Evolutionary conservation across 2,113 vertebrate genomes (phyloP), one percentile per base, ranked within the genome.

Genomic region (Nicator chloris): DNA sequence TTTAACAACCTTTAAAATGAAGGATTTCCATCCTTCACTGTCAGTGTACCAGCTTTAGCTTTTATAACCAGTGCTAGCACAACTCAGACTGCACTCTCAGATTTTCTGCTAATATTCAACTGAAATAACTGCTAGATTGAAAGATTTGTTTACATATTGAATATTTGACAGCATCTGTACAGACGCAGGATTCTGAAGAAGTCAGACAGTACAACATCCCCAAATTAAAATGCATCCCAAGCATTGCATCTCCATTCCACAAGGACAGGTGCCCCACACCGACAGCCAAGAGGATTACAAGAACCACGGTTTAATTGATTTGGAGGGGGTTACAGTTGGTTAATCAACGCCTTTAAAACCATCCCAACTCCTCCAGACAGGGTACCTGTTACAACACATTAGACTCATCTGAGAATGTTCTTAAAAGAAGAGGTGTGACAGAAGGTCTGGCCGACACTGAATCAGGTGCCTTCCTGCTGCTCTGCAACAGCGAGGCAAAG

Each of bases 371-470:
- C 96, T 97, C 94, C 10, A 18, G 93, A 95, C 95, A 97, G 93
- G 98, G 98, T 99, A 99, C 99, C 99, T 99, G 99, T 98, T 99
- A 99, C 96, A 98, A 97, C 97, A 99, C 96, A 98, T 98, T 99
- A 99, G 99, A 99, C 94, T 99, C 99, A 92, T 99, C 99, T 99
- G 99, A 99, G 99, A 99, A 99, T 35, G 99, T 99, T 99, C 99
- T 98, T 98, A 99, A 99, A 98, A 99, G 99, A 97, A 99, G 99
- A 96, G 99, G 99, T 98, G 98, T 98, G 98, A 98, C 98, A 98
- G 99, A 98, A 97, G 99, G 98, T 98, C 93, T 98, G 98, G 98
- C 51, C 97, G 98, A 98, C 97, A 97, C 95, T 97, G 96, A 97
- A 94, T 95, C 98, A 98, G 98, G 98, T 81, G 80, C 97, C 96